Conservation (phyloP, 2,888 invertebrate genomes). For the Polydesmus complanatus region DNA sequence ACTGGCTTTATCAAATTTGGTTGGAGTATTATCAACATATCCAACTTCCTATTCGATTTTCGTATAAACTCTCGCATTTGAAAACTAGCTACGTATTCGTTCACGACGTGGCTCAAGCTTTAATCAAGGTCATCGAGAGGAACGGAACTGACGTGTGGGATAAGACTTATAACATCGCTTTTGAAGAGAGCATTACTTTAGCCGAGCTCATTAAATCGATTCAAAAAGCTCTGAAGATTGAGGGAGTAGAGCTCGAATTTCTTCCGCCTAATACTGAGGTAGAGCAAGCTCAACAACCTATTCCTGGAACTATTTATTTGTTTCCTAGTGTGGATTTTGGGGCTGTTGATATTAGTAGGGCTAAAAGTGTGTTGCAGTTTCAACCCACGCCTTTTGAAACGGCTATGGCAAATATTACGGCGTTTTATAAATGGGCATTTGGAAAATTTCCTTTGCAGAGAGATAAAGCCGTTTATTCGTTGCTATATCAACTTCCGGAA, state of each 20-base stretch:
- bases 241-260: conserved; percentile 12
- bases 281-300: conserved; percentile 12
- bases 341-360: conserved; percentile 31
- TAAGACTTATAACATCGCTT: conserved; percentile 33
- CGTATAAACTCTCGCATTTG: conserved; percentile 25
- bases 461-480: conserved; percentile 21
- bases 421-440: conserved; percentile 33
- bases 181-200: conserved; percentile 28
- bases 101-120: conserved; percentile 32
- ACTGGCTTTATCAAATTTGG: conserved; percentile 37
- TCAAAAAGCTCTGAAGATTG: conserved; percentile 15
- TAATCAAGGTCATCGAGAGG: conserved; percentile 23
- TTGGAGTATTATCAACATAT: conserved; percentile 27
- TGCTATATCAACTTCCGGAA: conserved; percentile 8
- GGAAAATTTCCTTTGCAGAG: conserved; percentile 22
- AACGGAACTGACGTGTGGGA: conserved; percentile 23
- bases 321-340: conserved; percentile 35
- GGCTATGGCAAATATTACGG: conserved; percentile 28
- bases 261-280: conserved; percentile 14
- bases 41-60: conserved; percentile 27
- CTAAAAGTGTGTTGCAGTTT: conserved; percentile 28
- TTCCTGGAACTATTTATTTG: conserved; percentile 25
- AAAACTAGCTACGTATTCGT: conserved; percentile 34
- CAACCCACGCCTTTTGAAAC: conserved; percentile 29
- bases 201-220: conserved; percentile 26